Conservation (phyloP, 1,140 invertebrate species). For the Pseudomyrmex concolor region DNA sequence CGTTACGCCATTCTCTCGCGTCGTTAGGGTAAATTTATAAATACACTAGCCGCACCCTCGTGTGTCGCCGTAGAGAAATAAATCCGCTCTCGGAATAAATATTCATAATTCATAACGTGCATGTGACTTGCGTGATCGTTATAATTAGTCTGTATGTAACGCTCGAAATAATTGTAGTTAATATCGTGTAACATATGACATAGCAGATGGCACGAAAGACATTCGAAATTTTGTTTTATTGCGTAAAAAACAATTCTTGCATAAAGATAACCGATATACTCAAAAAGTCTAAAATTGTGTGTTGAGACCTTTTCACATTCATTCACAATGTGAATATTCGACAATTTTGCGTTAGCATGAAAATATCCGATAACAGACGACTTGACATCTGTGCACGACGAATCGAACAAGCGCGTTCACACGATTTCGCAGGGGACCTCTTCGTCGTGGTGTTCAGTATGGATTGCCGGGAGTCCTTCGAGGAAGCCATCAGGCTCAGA, state of each 20-base stretch:
- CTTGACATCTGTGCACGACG: neutral
- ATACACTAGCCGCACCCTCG: conserved; percentile 7
- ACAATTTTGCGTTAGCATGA: neutral
- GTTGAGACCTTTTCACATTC: neutral
- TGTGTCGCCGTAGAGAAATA: conserved; percentile 27
- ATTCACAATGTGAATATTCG: neutral
- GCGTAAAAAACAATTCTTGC: neutral
- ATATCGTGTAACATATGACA: conserved; percentile 17
- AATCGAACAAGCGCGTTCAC: conserved; percentile 14
- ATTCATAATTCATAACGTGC: conserved; percentile 38
- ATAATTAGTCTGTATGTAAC: conserved; percentile 49
- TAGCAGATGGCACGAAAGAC: neutral
- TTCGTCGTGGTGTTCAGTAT: conserved; percentile 94
- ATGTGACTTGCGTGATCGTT: conserved; percentile 48
- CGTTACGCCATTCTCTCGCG: conserved; percentile 4
- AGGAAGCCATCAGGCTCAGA: conserved; percentile 91
- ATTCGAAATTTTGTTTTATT: neutral
- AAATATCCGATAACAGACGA: neutral
- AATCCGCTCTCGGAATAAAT: conserved; percentile 48
- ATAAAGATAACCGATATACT: too few relatives aligned
- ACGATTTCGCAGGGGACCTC: conserved; percentile 88
- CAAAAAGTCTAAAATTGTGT: too few relatives aligned
- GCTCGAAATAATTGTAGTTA: conserved; percentile 22
- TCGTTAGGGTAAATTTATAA: conserved; percentile 36
- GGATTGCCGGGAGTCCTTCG: conserved; percentile 93